Evolutionary conservation across 2,888 invertebrate species (phyloP), one percentile per base, ranked within the genome.

Genomic region (Drosophila engyochracea): DNA sequence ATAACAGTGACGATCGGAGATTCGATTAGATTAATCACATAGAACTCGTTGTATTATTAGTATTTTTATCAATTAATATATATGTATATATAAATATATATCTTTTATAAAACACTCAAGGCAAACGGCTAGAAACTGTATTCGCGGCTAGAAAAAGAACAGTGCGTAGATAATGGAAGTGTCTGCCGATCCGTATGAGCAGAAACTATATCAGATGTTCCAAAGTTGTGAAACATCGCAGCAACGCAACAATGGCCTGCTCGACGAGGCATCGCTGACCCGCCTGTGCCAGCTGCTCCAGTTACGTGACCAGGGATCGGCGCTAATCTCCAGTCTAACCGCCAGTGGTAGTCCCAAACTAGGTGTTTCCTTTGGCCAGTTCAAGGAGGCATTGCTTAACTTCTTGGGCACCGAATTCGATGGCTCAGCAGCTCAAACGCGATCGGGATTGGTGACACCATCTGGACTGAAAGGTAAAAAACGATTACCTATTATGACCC

Each of bases 121-220:
- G 53, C 39, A 28, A 76, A 72, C 75, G 72, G 73, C 76, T 47
- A 65, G 60, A 81, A 72, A 76, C 71, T 83, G 73, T 51, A 64
- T 63, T 66, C 52, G 7, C 57, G 31, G 41, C 44, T 44, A 44
- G 22, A 44, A 44, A 58, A 30, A n/a, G 16, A 57, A 30, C n/a
- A 35, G 60, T 31, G 44, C 53, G 65, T 74, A 68, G 85, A 88
- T 72, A 79, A 87, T 89, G 90, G 87, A 91, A 76, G 79, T 89
- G 59, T 91, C 92, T 54, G 78, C 95, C 93, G 96, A 97, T 94
- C 97, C 96, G 53, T 97, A 97, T 92, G 97, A 97, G 93, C 96
- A 96, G 93, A 97, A 97, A 94, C 94, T 97, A 89, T 95, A 96
- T 87, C 95, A 96, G 86, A 96, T 97, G 91, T 97, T 97, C 92